A percentile compares a stretch with the other conserved stretches of the same genome.
phyloP scores from a whole-genome alignment of 2,113 vertebrate genomes.

The Calyptomena viridis region DNA sequence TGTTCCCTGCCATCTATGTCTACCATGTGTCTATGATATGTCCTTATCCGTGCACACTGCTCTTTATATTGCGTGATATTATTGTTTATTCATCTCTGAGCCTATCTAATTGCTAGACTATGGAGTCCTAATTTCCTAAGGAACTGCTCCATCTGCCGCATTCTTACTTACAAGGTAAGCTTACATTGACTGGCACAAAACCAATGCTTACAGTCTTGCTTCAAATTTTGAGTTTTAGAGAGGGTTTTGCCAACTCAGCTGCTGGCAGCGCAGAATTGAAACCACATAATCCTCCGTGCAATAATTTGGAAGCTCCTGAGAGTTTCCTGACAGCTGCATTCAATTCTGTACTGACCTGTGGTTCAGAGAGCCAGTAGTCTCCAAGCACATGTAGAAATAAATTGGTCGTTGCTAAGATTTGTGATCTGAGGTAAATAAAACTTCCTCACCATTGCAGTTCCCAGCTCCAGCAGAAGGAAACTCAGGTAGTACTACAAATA shows the following conservation, averaged over 20 bases:
- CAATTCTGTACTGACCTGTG: background rate
- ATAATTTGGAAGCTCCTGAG: background rate
- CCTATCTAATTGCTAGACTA: background rate
- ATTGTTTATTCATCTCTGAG: background rate
- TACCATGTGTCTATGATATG: background rate
- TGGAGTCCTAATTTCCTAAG: background rate
- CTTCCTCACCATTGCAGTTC: background rate
- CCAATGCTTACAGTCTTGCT: background rate
- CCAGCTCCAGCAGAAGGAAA: background rate
- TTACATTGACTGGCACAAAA: background rate
- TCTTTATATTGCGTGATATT: background rate
- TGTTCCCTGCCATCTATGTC: background rate
- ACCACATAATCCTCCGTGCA: background rate
- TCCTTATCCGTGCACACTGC: background rate
- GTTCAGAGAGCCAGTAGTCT: background rate
- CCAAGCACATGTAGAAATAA: background rate
- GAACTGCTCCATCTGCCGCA: background rate
- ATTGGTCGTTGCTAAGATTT: background rate
- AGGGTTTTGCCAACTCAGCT: background rate
- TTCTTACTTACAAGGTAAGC: background rate
- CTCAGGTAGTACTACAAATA: background rate
- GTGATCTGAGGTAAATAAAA: background rate
- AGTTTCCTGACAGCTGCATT: background rate
- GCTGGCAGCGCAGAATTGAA: background rate
- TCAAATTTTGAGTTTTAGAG: background rate